Evolutionary conservation across 2,113 vertebrate genomes (phyloP).

Genomic region (Cynopterus brachyotis): DNA sequence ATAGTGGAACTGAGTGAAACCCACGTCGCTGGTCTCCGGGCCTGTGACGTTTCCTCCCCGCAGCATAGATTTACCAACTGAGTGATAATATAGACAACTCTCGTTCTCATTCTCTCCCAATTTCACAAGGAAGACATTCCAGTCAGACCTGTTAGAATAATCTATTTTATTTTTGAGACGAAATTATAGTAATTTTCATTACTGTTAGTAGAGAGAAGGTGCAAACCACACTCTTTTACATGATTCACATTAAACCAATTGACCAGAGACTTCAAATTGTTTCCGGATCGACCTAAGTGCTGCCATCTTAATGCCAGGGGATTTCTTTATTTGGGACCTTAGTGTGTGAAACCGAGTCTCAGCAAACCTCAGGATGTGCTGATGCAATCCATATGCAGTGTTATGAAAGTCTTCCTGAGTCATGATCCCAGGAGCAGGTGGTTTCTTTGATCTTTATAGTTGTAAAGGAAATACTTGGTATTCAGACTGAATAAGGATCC

Average conservation of each 20-base stretch:
- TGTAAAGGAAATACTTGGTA: constrained; percentile 62
- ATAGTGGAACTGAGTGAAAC: not conserved
- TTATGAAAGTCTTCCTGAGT: not conserved
- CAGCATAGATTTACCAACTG: not conserved
- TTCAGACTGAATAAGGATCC: not conserved
- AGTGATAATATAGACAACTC: not conserved
- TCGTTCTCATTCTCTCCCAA: not conserved
- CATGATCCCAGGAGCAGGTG: not conserved
- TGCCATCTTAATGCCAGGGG: not conserved
- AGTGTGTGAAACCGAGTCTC: constrained; percentile 48
- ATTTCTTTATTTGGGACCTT: not conserved
- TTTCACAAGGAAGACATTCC: constrained; percentile 13
- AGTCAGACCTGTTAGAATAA: not conserved
- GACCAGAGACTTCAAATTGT: not conserved
- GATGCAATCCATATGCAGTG: constrained; percentile 31
- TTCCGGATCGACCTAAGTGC: not conserved
- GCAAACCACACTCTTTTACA: not conserved
- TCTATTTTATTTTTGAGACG: not conserved
- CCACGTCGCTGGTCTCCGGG: not conserved
- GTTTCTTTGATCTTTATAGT: constrained; percentile 47
- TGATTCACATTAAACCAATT: not conserved
- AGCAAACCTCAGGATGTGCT: not conserved
- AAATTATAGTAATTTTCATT: not conserved
- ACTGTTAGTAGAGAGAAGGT: not conserved
- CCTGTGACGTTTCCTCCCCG: not conserved